Percentiles rank a stretch among this genome's conserved stretches.
phyloP scores from a whole-genome alignment of 2,797 vertebrate genomes.

The Sebastes alutus region DNA sequence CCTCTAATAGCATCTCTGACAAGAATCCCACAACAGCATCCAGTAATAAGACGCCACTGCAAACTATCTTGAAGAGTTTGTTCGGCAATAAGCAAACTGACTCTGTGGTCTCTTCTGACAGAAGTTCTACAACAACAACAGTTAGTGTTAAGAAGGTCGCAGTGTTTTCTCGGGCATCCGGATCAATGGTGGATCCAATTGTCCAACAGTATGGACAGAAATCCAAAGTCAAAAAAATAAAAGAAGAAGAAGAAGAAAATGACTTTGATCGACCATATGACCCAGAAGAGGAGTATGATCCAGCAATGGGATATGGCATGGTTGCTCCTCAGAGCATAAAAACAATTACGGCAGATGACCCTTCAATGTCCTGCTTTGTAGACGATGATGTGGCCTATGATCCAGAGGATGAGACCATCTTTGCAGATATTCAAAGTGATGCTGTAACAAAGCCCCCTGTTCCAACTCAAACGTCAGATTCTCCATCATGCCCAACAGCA shows the following conservation, averaged over 20 bases:
- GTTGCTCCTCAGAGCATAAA: conserved; percentile 54
- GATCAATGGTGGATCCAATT: conserved; percentile 89
- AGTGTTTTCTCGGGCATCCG: conserved; percentile 56
- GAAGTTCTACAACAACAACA: conserved; percentile 43
- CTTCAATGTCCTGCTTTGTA: conserved; percentile 53
- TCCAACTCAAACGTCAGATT: conserved; percentile 38
- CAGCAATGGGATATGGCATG: conserved; percentile 79
- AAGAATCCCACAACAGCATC: conserved; percentile 63
- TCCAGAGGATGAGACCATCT: conserved; percentile 95
- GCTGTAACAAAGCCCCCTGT: conserved; percentile 46
- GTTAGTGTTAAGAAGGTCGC: conserved; percentile 46
- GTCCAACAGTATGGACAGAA: conserved; percentile 93
- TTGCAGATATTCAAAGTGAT: conserved; percentile 91
- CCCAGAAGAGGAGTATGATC: conserved; percentile 95
- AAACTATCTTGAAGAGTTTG: conserved; percentile 91
- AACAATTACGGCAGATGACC: conserved; percentile 55
- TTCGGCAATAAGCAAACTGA: conserved; percentile 87
- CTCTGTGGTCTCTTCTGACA: conserved; percentile 60
- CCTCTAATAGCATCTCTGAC: conserved; percentile 60
- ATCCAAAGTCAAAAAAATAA: conserved; percentile 80
- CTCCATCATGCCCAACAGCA: conserved; percentile 14
- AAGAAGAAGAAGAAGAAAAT: conserved; percentile 77
- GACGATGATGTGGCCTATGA: conserved; percentile 94
- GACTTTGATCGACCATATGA: conserved; percentile 95
- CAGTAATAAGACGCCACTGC: conserved; percentile 81